These are phyloP conservation scores for Vollenhovia emeryi DNA, from an alignment of 1,140 invertebrate species.

Conservation along the genomic window DNA sequence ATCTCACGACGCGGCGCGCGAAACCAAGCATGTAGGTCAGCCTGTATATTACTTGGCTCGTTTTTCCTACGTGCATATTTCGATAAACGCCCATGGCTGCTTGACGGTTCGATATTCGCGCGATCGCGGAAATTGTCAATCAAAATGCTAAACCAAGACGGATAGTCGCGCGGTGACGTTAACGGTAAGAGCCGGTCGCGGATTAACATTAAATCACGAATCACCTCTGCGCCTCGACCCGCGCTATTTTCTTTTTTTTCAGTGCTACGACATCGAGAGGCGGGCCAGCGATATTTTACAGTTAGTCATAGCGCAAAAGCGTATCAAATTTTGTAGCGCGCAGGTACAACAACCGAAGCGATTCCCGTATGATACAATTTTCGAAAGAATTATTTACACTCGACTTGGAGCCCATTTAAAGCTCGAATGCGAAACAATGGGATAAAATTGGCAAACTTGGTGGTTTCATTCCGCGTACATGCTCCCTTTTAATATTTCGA, in stretches of 20 bases:
- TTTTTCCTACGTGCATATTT: constrained; percentile 20
- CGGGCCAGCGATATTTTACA: too few species aligned
- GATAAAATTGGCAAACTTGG: neutral
- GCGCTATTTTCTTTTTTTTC: neutral
- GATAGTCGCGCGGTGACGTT: neutral
- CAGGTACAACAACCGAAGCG: neutral
- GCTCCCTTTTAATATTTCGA: neutral
- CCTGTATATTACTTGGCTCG: constrained; percentile 16
- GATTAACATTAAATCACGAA: neutral
- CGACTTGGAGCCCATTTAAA: neutral
- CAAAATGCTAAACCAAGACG: constrained; percentile 43
- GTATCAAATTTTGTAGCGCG: neutral
- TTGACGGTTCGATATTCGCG: constrained; percentile 32
- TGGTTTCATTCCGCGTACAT: neutral
- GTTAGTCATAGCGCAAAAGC: neutral
- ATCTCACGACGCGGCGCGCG: neutral
- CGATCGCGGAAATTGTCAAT: constrained; percentile 62
- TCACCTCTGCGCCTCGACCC: neutral
- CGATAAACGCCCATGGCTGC: neutral
- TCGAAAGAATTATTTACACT: neutral
- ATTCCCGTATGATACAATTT: neutral
- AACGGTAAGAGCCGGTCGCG: neutral
- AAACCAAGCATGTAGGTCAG: constrained; percentile 12
- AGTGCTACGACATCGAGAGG: neutral
- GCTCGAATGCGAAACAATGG: neutral